These are phyloP conservation scores for Platysternon megacephalum DNA, from an alignment of 2,113 vertebrate species.

Conservation along the genomic window DNA sequence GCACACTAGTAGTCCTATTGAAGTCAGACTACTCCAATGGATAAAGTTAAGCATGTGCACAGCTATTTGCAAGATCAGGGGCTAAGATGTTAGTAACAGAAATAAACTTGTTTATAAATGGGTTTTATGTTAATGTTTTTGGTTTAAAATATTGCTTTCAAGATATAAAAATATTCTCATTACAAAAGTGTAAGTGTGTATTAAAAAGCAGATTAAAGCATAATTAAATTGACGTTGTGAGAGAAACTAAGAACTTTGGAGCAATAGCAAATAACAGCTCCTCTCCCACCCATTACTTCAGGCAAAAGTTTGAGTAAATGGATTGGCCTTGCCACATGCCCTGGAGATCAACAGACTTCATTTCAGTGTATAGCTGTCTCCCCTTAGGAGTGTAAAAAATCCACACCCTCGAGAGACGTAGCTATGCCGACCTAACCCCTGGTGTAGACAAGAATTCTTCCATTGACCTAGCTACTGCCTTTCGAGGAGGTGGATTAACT, in stretches of 20 bases:
- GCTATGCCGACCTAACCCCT: neutral
- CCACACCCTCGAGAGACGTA: neutral
- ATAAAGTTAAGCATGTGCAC: neutral
- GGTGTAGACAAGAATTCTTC: neutral
- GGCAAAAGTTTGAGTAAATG: accelerated
- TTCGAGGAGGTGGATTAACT: neutral
- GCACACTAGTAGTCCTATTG: neutral
- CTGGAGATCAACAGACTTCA: neutral
- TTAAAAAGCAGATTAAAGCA: neutral
- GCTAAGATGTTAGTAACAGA: neutral
- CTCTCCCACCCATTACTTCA: neutral
- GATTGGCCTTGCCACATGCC: accelerated
- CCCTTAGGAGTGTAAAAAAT: neutral
- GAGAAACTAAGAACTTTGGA: neutral
- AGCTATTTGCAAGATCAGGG: neutral
- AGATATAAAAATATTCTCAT: neutral
- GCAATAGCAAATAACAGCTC: neutral
- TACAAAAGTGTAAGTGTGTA: too few relatives aligned
- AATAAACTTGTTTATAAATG: neutral
- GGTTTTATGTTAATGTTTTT: neutral
- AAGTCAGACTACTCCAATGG: neutral
- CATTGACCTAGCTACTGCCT: neutral
- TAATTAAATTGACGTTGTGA: neutral
- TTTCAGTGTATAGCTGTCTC: accelerated
- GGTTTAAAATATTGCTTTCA: neutral